Base-by-base conservation (phyloP, 2,113 vertebrate species). In the Bolborhynchus lineola region DNA sequence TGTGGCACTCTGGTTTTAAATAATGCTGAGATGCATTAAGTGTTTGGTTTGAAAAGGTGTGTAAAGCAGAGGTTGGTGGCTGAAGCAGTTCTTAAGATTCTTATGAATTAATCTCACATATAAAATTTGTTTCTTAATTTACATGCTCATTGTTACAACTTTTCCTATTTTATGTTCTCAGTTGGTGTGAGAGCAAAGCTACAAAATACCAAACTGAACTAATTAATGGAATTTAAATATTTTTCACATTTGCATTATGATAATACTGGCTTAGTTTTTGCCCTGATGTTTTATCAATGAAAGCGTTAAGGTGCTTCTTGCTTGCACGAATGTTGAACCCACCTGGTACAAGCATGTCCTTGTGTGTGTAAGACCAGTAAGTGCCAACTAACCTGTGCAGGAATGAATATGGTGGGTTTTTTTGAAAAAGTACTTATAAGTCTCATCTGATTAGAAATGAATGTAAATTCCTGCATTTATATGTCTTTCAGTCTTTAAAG, bases 291-390 rank as follows among this genome's bases (percentile, higher is more conserved):
- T 9, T 79, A 7, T 47, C 42, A 41, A 1, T 11, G 13, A 9
- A 68, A 84, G 46, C 16, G 13, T 42, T 72, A 31, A 76, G 46
- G 46, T 41, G 35, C 28, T 64, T 78, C 16, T 84, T 35, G 28
- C 26, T 60, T 78, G 31, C 26, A 31, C 31, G 68, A 1, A 10
- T 55, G 65, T 76, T 53, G 33, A 64, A 29, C 21, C 2, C 8
- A 8, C 3, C 2, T 18, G 33, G 19, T n/a, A 28, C 1, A 0
- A 47, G 5, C 5, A 6, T 52, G 25, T 78, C 18, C 33, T 24
- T 44, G 11, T 35, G 49, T 1, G 0, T 49, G 3, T 47, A 15
- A 57, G 44, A 13, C 15, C 72, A 60, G 28, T 29, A 53, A 69
- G 46, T 1, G 6, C 19, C 37, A 80, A 7, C 39, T 52, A 81